Evolutionary conservation across 2,888 invertebrate species (phyloP).

Genomic region (Argyresthia albistria): DNA sequence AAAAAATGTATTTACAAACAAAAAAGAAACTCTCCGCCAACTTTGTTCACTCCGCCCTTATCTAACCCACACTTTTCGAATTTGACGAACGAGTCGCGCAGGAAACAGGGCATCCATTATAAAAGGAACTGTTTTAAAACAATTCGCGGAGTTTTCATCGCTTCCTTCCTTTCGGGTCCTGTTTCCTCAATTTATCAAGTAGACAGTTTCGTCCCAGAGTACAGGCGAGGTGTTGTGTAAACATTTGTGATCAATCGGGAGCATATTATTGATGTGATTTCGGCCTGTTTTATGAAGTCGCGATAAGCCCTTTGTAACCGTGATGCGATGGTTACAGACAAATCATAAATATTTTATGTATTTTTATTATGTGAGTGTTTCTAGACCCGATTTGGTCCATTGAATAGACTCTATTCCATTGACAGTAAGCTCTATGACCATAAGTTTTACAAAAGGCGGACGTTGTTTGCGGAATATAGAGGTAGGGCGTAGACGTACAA

Average conservation of each 20-base stretch:
- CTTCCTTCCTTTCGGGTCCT: constrained; percentile 29
- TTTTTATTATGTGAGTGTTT: too few species aligned
- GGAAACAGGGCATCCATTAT: constrained; percentile 46
- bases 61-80: constrained; percentile 45
- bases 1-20: neutral
- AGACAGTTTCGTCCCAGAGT: constrained; percentile 16
- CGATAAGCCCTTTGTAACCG: too few species aligned
- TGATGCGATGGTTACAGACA: too few species aligned
- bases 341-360: too few species aligned
- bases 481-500: too few species aligned
- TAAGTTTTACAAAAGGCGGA: too few species aligned
- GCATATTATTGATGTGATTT: too few species aligned
- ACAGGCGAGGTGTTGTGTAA: neutral
- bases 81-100: constrained; percentile 22
- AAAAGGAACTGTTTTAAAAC: constrained; percentile 43
- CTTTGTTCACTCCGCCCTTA: constrained; percentile 16
- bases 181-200: constrained; percentile 38
- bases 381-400: too few species aligned
- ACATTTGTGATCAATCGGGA: neutral
- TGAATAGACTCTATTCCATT: too few species aligned
- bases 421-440: too few species aligned
- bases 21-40: neutral
- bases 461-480: too few species aligned
- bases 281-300: too few species aligned
- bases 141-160: constrained; percentile 42